phyloP scores from a whole-genome alignment of 2,797 vertebrate species.

The Poliocrania exsul region DNA sequence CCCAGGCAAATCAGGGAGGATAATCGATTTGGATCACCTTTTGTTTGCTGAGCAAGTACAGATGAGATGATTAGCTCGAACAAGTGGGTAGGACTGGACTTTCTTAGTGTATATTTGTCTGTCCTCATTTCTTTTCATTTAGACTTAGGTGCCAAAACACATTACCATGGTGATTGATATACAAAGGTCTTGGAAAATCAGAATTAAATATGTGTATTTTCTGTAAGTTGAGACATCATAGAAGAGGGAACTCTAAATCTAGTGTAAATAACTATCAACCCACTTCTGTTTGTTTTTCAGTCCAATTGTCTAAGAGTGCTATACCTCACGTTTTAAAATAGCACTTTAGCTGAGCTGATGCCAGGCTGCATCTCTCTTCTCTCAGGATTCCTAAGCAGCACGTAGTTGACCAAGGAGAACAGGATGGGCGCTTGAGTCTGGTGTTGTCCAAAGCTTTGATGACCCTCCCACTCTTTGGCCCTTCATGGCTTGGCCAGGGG shows the following conservation, averaged over 20 bases:
- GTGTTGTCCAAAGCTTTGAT: not conserved
- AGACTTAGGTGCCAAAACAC: conserved; percentile 3
- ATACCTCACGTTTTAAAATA: conserved; percentile 43
- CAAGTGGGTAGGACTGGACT: conserved; percentile 44
- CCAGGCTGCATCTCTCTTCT: not conserved
- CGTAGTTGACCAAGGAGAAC: not conserved
- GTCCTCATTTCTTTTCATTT: conserved; percentile 46
- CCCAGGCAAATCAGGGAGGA: conserved; percentile 8
- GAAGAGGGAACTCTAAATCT: conserved; percentile 59
- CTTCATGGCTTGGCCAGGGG: not conserved
- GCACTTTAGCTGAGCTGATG: conserved; percentile 29
- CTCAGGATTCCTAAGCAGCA: not conserved
- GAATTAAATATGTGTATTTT: conserved; percentile 47
- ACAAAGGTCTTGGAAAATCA: conserved; percentile 50
- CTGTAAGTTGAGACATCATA: conserved; percentile 68
- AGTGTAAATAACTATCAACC: conserved; percentile 69
- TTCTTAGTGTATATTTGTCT: conserved; percentile 11
- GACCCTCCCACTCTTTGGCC: not conserved
- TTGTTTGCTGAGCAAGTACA: conserved; percentile 56
- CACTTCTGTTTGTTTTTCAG: conserved; percentile 77
- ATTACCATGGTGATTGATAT: not conserved
- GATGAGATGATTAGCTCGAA: conserved; percentile 35
- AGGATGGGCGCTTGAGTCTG: not conserved
- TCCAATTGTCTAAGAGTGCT: conserved; percentile 60
- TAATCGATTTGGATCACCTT: not conserved